Base-by-base conservation (phyloP, 2,797 vertebrate genomes). In the Eospalax fontanierii region DNA sequence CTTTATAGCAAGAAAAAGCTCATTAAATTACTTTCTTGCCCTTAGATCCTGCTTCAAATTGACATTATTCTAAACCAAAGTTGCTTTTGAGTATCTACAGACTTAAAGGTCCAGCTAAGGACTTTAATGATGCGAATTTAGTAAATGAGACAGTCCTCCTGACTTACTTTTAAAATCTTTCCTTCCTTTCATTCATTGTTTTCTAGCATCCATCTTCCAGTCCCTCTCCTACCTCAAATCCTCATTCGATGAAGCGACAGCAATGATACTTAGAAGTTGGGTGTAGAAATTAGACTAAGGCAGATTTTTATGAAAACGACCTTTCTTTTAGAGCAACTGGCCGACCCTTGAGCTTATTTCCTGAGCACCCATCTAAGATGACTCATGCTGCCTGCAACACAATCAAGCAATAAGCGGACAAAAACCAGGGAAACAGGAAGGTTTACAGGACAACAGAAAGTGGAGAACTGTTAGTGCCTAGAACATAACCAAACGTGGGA, bases 21-120 rank as follows among this genome's bases (percentile, higher is more conserved):
- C 73, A 97, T 91, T 96, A 95, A 95, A 95, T 97, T 85, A 97
- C 87, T 98, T 97, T 90, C 50, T 43, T 85, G 71, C 76, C 12
- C 66, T 88, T 57, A 86, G 28, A 74, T 74, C 81, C 26, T 80
- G 18, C 70, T 93, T n/a, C 57, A 91, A 74, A 80, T 73, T 93
- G 80, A 93, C 28, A 93, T 83, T 18, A 86, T 89, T 92, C 59
- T 88, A 92, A 92, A 68, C 35, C 65, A 70, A 83, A 92, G 87
- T 76, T 93, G 86, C 30, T 70, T 66, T 80, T 85, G 75, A 80
- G 26, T 28, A 65, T 74, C 24, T 80, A 75, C 79, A 86, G 61
- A 73, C 59, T 70, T 81, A 46, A 76, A 68, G 78, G 6, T 18
- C 61, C 90, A 73, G 54, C 16, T 74, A 68, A 94, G 90, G 22